Evolutionary conservation across 2,797 vertebrate species (phyloP), one percentile per base, ranked within the genome.

Genomic region (Acanthurus tractus): DNA sequence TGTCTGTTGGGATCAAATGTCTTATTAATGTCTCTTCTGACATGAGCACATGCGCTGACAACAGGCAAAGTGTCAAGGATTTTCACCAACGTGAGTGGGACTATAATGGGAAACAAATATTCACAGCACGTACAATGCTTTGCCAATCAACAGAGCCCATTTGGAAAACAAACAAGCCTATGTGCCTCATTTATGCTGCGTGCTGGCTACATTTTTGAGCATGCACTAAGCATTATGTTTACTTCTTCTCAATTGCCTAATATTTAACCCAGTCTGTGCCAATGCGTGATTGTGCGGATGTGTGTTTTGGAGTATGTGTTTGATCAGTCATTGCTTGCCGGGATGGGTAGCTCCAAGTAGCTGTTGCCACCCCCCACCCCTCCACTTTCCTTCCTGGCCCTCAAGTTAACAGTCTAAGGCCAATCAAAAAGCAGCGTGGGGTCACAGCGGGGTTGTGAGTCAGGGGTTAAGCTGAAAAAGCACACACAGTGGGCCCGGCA

Each of bases 381-480:
- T 2, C 13, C 9, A 12, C 64, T 57, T 57, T 81, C 61, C 59
- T 57, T 63, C 68, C 71, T 66, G 53, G 68, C 56, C 79, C 66
- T 72, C 56, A 73, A 68, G 46, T 85, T 87, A 78, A 82, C 55
- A 81, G 76, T 63, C 75, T 68, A 52, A 36, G 70, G 69, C 84
- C 84, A 85, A 84, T 85, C 66, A 75, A 68, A 82, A 79, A 74
- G 63, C 83, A 86, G 81, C 25, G 4, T 76, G 84, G 56, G 78
- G 78, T 90, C 84, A 84, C 72, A 76, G 62, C 15, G 0, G 80
- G 85, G 76, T 76, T 71, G 70, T 6, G 7, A 81, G 81, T 83
- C 74, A 82, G n/a, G 74, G 85, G 84, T 90, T 88, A 85, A 85
- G 64, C 70, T 86, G 62, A 81, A 79, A 88, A 89, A 92, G 77